phyloP scores from a whole-genome alignment of 2,888 invertebrate genomes.

The Erynnis tages region DNA sequence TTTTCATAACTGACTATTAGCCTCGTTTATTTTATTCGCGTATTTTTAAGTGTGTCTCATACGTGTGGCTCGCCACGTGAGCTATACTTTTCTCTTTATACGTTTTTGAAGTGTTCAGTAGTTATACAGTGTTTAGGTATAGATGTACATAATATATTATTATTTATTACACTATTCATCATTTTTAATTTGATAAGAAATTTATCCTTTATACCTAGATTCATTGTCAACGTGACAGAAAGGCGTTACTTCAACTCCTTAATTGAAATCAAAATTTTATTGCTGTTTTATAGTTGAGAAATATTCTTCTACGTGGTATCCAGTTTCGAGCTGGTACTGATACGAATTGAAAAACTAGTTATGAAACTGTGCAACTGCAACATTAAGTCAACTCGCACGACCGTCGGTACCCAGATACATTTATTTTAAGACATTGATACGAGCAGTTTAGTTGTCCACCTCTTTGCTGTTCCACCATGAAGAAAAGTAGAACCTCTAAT shows the following conservation, averaged over 20 bases:
- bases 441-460: constrained; percentile 5
- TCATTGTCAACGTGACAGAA: no score
- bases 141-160: no score
- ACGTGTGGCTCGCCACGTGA: not conserved
- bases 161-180: no score
- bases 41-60: constrained; percentile 13
- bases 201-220: no score
- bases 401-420: constrained; percentile 33
- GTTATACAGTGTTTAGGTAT: no score
- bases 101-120: not conserved
- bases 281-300: no score
- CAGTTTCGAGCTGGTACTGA: constrained; percentile 7
- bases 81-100: constrained; percentile 8
- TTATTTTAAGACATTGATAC: constrained; percentile 7
- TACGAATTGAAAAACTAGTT: constrained; percentile 30
- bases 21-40: constrained; percentile 25
- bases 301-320: constrained; percentile 19
- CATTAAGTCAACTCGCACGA: constrained; percentile 30
- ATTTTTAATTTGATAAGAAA: not conserved
- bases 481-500: constrained; percentile 9
- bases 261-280: constrained; percentile 3
- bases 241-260: not conserved
- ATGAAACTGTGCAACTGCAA: constrained; percentile 34
- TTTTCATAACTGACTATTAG: constrained; percentile 32
- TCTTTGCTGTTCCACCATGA: not conserved